Conservation (phyloP, 1,140 invertebrate genomes). For the Conus ventricosus region DNA sequence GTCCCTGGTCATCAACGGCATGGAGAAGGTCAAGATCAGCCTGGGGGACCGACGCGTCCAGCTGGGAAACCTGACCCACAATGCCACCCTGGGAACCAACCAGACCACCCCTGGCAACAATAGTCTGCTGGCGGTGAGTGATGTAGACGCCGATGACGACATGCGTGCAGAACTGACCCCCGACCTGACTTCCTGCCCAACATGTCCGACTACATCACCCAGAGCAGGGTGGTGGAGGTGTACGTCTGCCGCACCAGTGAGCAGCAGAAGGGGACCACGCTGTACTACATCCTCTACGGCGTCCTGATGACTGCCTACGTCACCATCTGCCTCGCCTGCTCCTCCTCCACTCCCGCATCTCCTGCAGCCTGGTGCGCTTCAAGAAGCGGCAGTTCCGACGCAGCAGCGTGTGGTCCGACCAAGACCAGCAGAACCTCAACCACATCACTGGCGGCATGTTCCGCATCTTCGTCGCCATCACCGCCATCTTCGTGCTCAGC, state of each 20-base stretch:
- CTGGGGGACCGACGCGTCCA: not conserved
- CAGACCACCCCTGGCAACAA: not conserved
- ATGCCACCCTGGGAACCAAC: not conserved
- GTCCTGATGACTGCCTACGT: slow-evolving; percentile 12
- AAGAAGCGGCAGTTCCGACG: not conserved
- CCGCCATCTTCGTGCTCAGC: slow-evolving; percentile 44
- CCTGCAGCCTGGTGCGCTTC: slow-evolving; percentile 1
- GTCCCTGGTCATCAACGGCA: slow-evolving; percentile 37
- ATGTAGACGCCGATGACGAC: no score
- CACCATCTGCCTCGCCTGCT: slow-evolving; percentile 14
- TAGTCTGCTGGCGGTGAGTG: no score
- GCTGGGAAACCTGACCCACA: not conserved
- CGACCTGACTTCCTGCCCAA: not conserved
- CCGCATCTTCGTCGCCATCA: slow-evolving; percentile 41
- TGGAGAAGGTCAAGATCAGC: slow-evolving; percentile 13
- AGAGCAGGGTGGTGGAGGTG: not conserved
- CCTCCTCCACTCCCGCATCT: slow-evolving; percentile 23
- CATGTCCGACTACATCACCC: not conserved
- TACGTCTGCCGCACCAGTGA: slow-evolving; percentile 29
- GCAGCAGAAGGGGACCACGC: slow-evolving; percentile 8
- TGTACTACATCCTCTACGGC: slow-evolving; percentile 10
- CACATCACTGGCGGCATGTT: slow-evolving; percentile 40
- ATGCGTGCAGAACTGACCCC: not conserved
- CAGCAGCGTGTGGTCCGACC: not conserved
- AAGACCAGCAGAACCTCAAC: not conserved